phyloP scores from a whole-genome alignment of 1,140 invertebrate genomes.

The Drosophila subobscura region DNA sequence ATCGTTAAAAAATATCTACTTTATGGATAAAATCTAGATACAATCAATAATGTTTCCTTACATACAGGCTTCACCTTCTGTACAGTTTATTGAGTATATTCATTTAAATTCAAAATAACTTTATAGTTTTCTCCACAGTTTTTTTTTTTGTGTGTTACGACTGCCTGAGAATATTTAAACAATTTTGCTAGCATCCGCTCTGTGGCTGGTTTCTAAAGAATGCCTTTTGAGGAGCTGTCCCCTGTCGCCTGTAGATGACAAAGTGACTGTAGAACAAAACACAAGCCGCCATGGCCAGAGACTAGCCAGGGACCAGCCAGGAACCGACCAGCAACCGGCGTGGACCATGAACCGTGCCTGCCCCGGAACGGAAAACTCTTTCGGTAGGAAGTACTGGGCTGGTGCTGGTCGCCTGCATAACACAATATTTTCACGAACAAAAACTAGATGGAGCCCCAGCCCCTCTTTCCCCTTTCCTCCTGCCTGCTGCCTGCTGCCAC shows the following conservation, averaged over 20 bases:
- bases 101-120: no score
- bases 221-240: slow-evolving; percentile 39
- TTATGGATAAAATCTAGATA: no score
- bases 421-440: slow-evolving; percentile 23
- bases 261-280: slow-evolving; percentile 27
- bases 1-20: no score
- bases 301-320: neutral
- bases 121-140: no score
- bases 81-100: no score
- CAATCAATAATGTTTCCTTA: no score
- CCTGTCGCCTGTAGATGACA: slow-evolving; percentile 48
- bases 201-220: slow-evolving; percentile 10
- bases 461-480: no score
- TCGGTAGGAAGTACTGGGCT: slow-evolving; percentile 51
- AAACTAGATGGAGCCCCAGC: no score
- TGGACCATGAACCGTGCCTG: slow-evolving; percentile 14
- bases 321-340: neutral
- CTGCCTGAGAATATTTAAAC: no score
- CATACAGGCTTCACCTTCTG: no score
- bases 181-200: no score
- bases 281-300: slow-evolving; percentile 20
- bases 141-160: no score
- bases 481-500: neutral
- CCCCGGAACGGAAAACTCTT: slow-evolving; percentile 57
- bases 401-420: slow-evolving; percentile 40